A percentile compares a stretch with the other conserved stretches of the same genome.
phyloP scores from a whole-genome alignment of 1,140 invertebrate genomes.

The Temnothorax curvispinosus region DNA sequence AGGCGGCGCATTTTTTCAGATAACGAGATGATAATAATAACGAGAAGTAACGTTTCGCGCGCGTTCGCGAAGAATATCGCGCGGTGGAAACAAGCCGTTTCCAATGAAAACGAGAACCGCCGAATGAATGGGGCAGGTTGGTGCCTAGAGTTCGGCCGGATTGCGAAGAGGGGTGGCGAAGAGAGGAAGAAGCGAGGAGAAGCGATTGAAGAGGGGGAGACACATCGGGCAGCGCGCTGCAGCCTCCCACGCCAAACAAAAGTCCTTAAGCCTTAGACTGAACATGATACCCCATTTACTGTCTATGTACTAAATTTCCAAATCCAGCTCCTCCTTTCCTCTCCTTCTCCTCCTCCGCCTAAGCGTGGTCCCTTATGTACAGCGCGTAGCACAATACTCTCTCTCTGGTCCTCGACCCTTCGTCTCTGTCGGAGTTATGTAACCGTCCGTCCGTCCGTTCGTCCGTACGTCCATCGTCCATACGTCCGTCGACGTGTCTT shows the following conservation, averaged over 20 bases:
- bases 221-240: slow-evolving; percentile 70
- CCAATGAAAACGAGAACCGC: slow-evolving; percentile 46
- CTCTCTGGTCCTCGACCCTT: slow-evolving; percentile 13
- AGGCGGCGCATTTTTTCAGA: not conserved
- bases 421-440: slow-evolving; percentile 70
- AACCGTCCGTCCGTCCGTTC: slow-evolving; percentile 66
- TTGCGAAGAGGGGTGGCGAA: not conserved
- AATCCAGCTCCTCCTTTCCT: slow-evolving; percentile 72
- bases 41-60: not conserved
- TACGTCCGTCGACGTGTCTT: slow-evolving; percentile 48
- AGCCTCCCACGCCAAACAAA: slow-evolving; percentile 86
- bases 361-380: slow-evolving; percentile 51
- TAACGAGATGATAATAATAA: not conserved
- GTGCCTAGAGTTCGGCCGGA: slow-evolving; percentile 23
- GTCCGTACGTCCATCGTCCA: slow-evolving; percentile 24
- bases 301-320: slow-evolving; percentile 84
- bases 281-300: slow-evolving; percentile 86
- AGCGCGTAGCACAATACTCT: slow-evolving; percentile 35
- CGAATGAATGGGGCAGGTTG: slow-evolving; percentile 53
- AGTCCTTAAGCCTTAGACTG: slow-evolving; percentile 85
- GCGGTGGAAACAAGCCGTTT: not conserved
- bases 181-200: not conserved
- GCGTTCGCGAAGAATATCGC: not conserved
- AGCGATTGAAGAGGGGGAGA: slow-evolving; percentile 53
- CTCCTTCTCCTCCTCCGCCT: not conserved